Evolutionary conservation across 1,140 invertebrate genomes (phyloP), one percentile per base, ranked within the genome.

Genomic region (Drosophila baimaii): DNA sequence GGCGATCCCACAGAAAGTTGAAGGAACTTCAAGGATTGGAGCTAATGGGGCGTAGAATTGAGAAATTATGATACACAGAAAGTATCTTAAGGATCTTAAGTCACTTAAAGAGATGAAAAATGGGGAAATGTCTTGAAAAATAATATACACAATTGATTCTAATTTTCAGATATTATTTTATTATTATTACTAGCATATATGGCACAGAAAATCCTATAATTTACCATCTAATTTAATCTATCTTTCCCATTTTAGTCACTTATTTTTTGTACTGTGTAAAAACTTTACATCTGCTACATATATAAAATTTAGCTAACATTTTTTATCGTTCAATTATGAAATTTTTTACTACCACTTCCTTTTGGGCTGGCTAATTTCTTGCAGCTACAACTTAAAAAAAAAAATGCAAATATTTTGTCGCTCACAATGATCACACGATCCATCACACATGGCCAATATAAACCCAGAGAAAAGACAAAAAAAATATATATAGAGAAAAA

Each of bases 21-120:
- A 72, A 72, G 46, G 69, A 72, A 72, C 69, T 72, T 71, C 15
- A 8, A 19, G 33, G 64, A 58, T 70, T 71, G 33, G 41, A 71
- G 51, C 68, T 33, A 69, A 70, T 70, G 35, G 33, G 31, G 23
- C 69, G 27, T 37, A 41, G 69, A 71, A 49, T 23, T 68, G 43
- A 27, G 25, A 44, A 27, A 66, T 47, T 64, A 37, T 21, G 25
- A 39, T 57, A 8, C 23, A 62, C 33, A n/a, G 23, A 39, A 37
- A 62, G 13, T 21, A 35, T 33, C 7, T 21, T 27, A 37, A 55
- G 21, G 27, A 37, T 5, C 13, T 12, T n/a, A n/a, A n/a, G n/a
- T n/a, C n/a, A n/a, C n/a, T n/a, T n/a, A n/a, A n/a, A n/a, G n/a
- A n/a, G n/a, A n/a, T n/a, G n/a, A 17, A 0, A 19, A n/a, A 21